Conservation (phyloP, 2,113 vertebrate species). For the Meles meles region DNA sequence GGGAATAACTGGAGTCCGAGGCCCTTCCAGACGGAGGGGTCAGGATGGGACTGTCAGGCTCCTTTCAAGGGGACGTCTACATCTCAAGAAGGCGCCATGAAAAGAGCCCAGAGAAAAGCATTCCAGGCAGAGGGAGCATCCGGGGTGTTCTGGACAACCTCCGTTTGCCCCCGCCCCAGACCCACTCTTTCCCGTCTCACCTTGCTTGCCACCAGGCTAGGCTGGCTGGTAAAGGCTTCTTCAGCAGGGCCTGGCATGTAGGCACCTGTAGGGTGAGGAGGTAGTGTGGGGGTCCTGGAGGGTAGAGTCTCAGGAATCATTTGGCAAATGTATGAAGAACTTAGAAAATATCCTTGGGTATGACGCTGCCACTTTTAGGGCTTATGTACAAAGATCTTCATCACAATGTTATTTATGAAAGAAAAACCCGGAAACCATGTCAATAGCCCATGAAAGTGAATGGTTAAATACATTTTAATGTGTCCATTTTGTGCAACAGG, state of each 20-base stretch:
- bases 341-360: neutral
- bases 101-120: neutral
- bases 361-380: neutral
- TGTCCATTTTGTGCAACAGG: neutral
- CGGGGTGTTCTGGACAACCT: neutral
- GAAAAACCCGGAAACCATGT: neutral
- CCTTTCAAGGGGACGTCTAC: neutral
- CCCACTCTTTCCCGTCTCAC: neutral
- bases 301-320: neutral
- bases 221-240: neutral
- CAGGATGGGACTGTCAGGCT: neutral
- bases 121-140: neutral
- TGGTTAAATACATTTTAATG: neutral
- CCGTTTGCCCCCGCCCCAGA: neutral
- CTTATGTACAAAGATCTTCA: neutral
- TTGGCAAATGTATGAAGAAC: slow-evolving; percentile 25
- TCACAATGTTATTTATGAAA: neutral
- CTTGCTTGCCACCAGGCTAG: neutral
- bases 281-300: neutral
- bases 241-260: neutral
- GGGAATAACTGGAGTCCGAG: neutral
- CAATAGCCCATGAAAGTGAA: neutral
- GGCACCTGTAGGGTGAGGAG: neutral
- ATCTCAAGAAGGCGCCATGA: neutral
- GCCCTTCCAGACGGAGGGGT: neutral